Base-by-base conservation (phyloP, 2,797 vertebrate genomes). In the Poeciliopsis turneri region DNA sequence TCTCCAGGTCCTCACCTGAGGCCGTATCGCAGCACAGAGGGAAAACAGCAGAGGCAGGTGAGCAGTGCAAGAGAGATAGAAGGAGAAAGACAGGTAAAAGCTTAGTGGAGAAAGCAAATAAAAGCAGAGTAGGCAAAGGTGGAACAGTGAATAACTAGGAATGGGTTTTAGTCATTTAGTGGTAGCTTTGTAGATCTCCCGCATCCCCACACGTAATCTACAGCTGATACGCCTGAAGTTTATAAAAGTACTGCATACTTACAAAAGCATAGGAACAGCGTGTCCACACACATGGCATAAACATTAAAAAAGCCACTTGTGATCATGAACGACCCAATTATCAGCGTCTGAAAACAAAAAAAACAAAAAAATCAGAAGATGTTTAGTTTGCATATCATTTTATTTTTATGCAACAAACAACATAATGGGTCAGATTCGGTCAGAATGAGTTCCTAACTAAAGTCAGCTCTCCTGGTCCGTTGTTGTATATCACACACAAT, bases 191-290 rank as follows among this genome's bases (percentile, higher is more conserved):
- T 79, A 83, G 39, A 66, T 7, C 43, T 28, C 12, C 55, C 2
- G 20, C 23, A 53, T 53, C 51, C 55, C 25, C 55, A 79, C 69
- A 76, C 43, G 39, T 47, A 70, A 46, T 77, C 39, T 83, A 12
- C 55, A 59, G 64, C 28, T 55, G 72, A 69, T n/a, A 25, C 70
- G 33, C 28, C 18, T 61, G 20, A 18, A 46, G 61, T 76, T 81
- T 47, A 15, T 8, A 3, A 75, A 39, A 79, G 28, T 77, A 0
- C 2, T 49, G 46, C 49, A 80, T 96, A 98, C 98, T 99, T 93
- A 99, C 98, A 99, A 93, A 99, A 99, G 93, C 98, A 99, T 90
- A 99, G 96, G 96, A 99, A 99, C 87, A 99, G 93, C 0, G 98
- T 99, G 92, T 99, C 98, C 43, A 99, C 97, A 90, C 98, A 99